Base-by-base conservation (phyloP, 2,888 invertebrate genomes). In the Frankliniella fusca region DNA sequence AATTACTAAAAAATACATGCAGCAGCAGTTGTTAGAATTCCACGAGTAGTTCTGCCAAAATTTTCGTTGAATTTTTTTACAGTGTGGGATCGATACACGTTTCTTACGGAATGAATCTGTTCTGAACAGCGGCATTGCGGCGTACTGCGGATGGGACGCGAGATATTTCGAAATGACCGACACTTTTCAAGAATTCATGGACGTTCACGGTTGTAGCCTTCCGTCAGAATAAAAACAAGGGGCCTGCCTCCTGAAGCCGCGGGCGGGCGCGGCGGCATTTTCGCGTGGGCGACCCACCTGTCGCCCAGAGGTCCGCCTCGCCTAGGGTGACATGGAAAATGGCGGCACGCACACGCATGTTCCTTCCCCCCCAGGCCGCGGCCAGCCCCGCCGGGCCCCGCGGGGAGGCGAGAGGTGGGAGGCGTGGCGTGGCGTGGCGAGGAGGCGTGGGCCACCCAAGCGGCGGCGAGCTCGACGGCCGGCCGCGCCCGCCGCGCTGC, bases 381-480 rank as follows among this genome's bases (percentile, higher is more conserved):
- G 3, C 5, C 38, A 38, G 3, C 2, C 38, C 3, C 2, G 38
- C 2, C 3, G 38, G 5, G 38, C 38, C 2, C 54, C 54, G 54
- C 54, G 54, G 54, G 54, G 15, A 12, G 15, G 54, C 54, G 38
- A 5, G 54, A 50, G 50, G 50, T 11, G 54, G 5, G 54, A 2
- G 61, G n/a, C 61, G 61, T 8, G 61, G 61, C 61, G 61, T 11
- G 61, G 61, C 61, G 15, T 1, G 70, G 10, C 70, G 70, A 12
- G n/a, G 70, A 70, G n/a, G 65, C n/a, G 70, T 70, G 70, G 70
- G 70, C 70, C 70, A 76, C 70, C 70, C 70, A 76, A 23, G 70
- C 15, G 54, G 54, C 54, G 54, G 18, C 5, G 38, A 54, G 38
- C 38, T 38, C 38, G 54, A 5, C 54, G 54, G 54, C 54, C 54